phyloP scores from a whole-genome alignment of 2,888 invertebrate genomes.

The Vesta saturnalis region DNA sequence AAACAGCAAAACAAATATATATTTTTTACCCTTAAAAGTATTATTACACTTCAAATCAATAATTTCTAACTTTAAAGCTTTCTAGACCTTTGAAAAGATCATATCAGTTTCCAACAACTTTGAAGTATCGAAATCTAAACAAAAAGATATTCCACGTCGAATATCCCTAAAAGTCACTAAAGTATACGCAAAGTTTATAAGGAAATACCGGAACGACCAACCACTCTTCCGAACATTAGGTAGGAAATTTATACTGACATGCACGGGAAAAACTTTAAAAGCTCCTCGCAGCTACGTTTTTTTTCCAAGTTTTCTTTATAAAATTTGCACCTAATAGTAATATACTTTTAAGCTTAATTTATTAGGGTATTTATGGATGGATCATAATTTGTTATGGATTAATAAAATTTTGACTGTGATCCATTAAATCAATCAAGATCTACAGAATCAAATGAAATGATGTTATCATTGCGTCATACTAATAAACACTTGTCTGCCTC shows the following conservation, averaged over 20 bases:
- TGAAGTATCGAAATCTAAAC: conserved; percentile 25
- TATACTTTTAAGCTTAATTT: neutral
- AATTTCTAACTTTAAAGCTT: neutral
- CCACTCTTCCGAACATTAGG: conserved; percentile 30
- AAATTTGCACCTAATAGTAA: neutral
- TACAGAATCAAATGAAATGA: too few species aligned
- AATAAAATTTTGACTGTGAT: too few species aligned
- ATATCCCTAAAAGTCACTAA: conserved; percentile 25
- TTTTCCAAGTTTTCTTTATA: neutral
- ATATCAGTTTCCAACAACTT: conserved; percentile 24
- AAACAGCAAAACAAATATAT: neutral
- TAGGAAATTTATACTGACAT: conserved; percentile 31
- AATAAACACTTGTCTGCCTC: too few species aligned
- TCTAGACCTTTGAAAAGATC: conserved; percentile 13
- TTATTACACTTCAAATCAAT: conserved; percentile 10
- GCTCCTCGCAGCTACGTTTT: neutral
- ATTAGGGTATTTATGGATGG: too few species aligned
- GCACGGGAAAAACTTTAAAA: conserved; percentile 23
- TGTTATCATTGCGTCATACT: too few species aligned
- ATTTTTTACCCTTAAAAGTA: neutral
- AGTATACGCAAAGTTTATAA: conserved; percentile 24
- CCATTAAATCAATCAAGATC: too few species aligned
- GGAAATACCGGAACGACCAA: conserved; percentile 26
- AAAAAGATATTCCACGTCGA: conserved; percentile 24
- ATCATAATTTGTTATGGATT: too few species aligned